Percentiles rank a stretch among this genome's conserved stretches.
Evolutionary conservation across 2,797 vertebrate species (phyloP).

Genomic region (Notolabrus celidotus): DNA sequence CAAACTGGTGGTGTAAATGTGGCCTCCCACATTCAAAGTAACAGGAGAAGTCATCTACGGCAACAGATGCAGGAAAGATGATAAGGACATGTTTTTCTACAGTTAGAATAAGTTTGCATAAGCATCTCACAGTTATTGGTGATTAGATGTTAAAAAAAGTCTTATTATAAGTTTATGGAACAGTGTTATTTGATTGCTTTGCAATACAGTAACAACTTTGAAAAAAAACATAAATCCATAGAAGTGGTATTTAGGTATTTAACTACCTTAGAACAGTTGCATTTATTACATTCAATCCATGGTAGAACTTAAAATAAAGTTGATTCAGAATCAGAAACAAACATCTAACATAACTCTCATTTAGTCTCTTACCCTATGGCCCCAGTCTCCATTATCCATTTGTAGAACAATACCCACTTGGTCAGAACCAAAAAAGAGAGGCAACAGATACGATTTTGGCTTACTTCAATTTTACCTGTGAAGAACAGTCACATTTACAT

Average conservation of each 20-base stretch:
- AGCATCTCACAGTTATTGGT: not conserved
- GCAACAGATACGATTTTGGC: constrained; percentile 32
- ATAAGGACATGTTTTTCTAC: not conserved
- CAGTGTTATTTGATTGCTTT: too few relatives aligned
- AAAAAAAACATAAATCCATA: not conserved
- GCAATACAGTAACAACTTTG: not conserved
- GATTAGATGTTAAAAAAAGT: too few relatives aligned
- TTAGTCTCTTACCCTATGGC: constrained; percentile 90
- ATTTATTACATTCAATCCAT: not conserved
- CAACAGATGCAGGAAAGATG: constrained; percentile 18
- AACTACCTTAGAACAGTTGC: not conserved
- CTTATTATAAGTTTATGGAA: too few relatives aligned
- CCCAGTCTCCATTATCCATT: constrained; percentile 99
- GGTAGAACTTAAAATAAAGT: not conserved
- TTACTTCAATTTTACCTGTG: constrained; percentile 61
- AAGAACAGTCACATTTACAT: constrained; percentile 43
- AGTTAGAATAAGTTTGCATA: not conserved
- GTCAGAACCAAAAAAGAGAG: constrained; percentile 66
- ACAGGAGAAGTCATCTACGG: constrained; percentile 95
- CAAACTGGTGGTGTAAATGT: constrained; percentile 96
- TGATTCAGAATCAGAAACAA: constrained; percentile 4
- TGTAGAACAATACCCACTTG: constrained; percentile 74
- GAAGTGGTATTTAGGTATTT: not conserved
- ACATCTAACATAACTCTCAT: constrained; percentile 9
- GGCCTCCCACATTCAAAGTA: constrained; percentile 98